Evolutionary conservation across 2,113 vertebrate genomes (phyloP).

Genomic region (Lophura nycthemera): DNA sequence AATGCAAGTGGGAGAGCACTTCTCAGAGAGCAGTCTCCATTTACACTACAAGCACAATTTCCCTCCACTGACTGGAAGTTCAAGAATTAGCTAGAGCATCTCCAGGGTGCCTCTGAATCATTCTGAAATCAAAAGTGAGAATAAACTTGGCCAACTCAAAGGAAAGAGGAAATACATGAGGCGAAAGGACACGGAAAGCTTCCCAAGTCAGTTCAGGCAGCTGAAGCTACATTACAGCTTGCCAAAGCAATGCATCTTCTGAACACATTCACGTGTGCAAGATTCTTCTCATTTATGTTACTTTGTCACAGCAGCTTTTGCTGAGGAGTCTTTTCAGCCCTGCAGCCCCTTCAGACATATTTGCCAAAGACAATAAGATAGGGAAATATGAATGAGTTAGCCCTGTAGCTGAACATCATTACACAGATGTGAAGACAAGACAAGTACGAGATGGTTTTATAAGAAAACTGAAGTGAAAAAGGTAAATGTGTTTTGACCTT

Average conservation of each 20-base stretch:
- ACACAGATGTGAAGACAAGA: slow-evolving; percentile 60
- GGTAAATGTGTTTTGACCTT: slow-evolving; percentile 65
- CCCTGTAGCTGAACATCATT: slow-evolving; percentile 70
- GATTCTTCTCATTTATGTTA: slow-evolving; percentile 50
- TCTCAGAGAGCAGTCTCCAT: neutral
- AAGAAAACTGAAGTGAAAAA: slow-evolving; percentile 71
- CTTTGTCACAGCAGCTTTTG: slow-evolving; percentile 66
- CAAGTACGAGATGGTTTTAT: slow-evolving; percentile 48
- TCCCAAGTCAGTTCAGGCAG: neutral
- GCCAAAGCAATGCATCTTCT: slow-evolving; percentile 47
- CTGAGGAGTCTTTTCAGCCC: slow-evolving; percentile 65
- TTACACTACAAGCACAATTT: neutral
- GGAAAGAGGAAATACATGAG: slow-evolving; percentile 7
- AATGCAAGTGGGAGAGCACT: neutral
- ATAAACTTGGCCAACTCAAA: slow-evolving; percentile 22
- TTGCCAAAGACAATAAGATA: slow-evolving; percentile 61
- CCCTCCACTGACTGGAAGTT: neutral
- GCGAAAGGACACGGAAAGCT: slow-evolving; percentile 14
- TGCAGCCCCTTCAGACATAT: slow-evolving; percentile 51
- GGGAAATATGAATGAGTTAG: slow-evolving; percentile 53
- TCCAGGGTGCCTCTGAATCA: neutral
- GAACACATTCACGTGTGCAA: slow-evolving; percentile 31
- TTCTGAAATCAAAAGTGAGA: slow-evolving; percentile 29
- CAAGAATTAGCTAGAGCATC: neutral
- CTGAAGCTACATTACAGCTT: neutral